A percentile compares a stretch with the other conserved stretches of the same genome.
These are phyloP conservation scores for Chironomus tentans DNA, from an alignment of 2,888 invertebrate species.

Conservation along the genomic window DNA sequence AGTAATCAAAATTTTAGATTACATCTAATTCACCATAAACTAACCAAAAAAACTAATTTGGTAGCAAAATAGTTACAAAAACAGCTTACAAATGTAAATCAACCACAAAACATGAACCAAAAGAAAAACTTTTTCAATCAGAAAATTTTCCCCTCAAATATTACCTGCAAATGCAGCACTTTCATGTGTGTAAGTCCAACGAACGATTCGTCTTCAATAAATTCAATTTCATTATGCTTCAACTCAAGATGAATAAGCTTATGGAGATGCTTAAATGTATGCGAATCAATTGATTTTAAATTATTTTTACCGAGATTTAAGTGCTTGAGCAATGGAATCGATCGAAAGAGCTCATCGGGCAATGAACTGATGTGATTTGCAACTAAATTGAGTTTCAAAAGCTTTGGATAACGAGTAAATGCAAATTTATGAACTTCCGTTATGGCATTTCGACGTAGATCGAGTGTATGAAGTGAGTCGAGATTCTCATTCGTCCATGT, in stretches of 20 bases:
- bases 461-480: conserved; percentile 33
- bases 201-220: conserved; percentile 34
- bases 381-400: conserved; percentile 37
- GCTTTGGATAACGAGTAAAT: conserved; percentile 36
- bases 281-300: conserved; percentile 32
- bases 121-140: too few species aligned
- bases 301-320: conserved; percentile 37
- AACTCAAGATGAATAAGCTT: conserved; percentile 36
- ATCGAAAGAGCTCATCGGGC: conserved; percentile 32
- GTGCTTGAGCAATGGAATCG: conserved; percentile 35
- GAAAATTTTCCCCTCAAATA: background rate
- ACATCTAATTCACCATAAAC: too few species aligned
- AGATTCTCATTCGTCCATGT: conserved; percentile 38
- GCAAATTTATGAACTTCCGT: conserved; percentile 31
- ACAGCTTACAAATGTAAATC: too few species aligned
- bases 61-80: too few species aligned
- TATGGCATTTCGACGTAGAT: conserved; percentile 37
- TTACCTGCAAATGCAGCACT: conserved; percentile 34
- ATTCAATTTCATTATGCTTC: conserved; percentile 35
- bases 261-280: conserved; percentile 35
- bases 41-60: too few species aligned
- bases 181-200: conserved; percentile 36
- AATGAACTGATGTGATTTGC: conserved; percentile 36
- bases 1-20: too few species aligned
- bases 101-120: too few species aligned